These are phyloP conservation scores for Protonemura montana DNA, from an alignment of 2,888 invertebrate genomes.

Conservation along the genomic window DNA sequence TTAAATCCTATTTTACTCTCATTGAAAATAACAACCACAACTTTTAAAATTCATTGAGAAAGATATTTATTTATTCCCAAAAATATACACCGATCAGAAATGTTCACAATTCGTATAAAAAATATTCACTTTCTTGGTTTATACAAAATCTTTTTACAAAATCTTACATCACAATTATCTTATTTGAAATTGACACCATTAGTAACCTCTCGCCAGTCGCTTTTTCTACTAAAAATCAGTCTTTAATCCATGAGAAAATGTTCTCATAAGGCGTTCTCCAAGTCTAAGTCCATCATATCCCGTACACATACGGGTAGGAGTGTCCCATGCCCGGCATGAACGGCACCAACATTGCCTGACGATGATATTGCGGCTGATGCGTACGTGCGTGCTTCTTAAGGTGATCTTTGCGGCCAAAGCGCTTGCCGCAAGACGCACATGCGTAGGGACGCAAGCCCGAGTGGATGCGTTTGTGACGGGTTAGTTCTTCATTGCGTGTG, in stretches of 20 bases:
- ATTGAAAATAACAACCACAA: too few species aligned
- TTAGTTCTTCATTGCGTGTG: conserved; percentile 90
- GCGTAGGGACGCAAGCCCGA: conserved; percentile 86
- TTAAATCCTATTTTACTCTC: too few species aligned
- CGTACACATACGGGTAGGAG: conserved; percentile 37
- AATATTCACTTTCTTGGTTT: neutral
- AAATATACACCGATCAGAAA: too few species aligned
- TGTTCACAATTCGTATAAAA: too few species aligned
- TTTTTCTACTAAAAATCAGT: neutral
- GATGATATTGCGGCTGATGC: conserved; percentile 60
- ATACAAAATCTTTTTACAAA: neutral
- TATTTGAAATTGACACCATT: conserved; percentile 2
- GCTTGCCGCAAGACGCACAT: conserved; percentile 88
- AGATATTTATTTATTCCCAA: too few species aligned
- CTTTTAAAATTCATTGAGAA: too few species aligned
- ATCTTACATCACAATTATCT: neutral
- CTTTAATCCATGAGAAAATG: neutral
- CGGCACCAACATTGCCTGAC: conserved; percentile 24
- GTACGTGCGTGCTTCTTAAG: conserved; percentile 92
- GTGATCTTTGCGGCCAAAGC: conserved; percentile 93
- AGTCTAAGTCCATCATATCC: neutral
- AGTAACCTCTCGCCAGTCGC: neutral
- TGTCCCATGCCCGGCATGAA: conserved; percentile 10
- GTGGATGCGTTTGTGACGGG: conserved; percentile 90
- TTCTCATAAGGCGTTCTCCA: neutral